These are phyloP conservation scores for Pelecanoides urinatrix DNA, from an alignment of 2,113 vertebrate genomes.

Conservation along the genomic window DNA sequence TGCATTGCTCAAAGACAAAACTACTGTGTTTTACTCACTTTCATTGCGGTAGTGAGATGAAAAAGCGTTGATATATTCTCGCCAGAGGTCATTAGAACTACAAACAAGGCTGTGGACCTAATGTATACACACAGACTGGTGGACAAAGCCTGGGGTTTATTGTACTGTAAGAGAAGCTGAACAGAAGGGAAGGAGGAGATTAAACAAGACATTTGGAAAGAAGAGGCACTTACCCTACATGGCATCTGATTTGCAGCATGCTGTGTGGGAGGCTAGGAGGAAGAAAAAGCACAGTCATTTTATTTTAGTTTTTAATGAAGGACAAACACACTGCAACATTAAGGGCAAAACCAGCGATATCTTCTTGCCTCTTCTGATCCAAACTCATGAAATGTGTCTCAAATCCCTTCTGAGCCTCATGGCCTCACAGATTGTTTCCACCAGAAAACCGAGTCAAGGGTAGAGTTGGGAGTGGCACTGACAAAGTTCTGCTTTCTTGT, in stretches of 20 bases:
- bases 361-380: not conserved
- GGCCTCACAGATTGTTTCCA: not conserved
- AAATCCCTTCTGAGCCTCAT: not conserved
- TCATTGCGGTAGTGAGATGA: constrained; percentile 12
- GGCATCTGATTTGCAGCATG: not conserved
- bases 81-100: not conserved
- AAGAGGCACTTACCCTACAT: not conserved
- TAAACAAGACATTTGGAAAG: not conserved
- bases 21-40: not conserved
- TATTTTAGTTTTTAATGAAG: not conserved
- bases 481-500: not conserved
- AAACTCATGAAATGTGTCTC: not conserved
- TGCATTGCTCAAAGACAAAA: not conserved
- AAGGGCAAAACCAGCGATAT: not conserved
- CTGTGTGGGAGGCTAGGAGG: not conserved
- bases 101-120: not conserved
- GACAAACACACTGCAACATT: not conserved
- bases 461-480: not conserved
- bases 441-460: not conserved
- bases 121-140: not conserved
- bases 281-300: not conserved
- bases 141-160: not conserved
- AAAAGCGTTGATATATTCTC: constrained; percentile 26
- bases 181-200: constrained; percentile 28
- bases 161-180: not conserved